These are phyloP conservation scores for Leptopilina syphax DNA, from an alignment of 2,888 invertebrate species.

Conservation along the genomic window DNA sequence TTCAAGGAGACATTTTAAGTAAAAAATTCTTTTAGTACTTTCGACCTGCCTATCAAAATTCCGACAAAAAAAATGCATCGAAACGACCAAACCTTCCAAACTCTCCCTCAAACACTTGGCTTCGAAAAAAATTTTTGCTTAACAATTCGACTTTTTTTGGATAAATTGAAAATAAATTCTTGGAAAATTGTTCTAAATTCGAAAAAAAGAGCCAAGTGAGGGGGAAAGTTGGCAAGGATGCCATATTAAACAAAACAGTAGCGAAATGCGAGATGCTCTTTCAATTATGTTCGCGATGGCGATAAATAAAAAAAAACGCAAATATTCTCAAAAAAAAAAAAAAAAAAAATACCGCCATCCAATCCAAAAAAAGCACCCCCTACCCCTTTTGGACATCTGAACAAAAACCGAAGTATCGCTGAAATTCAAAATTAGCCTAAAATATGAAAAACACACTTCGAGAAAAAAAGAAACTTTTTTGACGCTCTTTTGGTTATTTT, in stretches of 20 bases:
- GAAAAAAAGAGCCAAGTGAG: slow-evolving; percentile 5
- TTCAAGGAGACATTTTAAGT: slow-evolving; percentile 1
- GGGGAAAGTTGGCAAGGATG: background rate
- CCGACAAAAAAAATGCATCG: slow-evolving; percentile 32
- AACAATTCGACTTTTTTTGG: background rate
- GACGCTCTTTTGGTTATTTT: slow-evolving; percentile 16
- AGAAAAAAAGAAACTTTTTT: background rate
- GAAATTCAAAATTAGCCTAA: slow-evolving; percentile 34
- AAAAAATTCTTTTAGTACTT: slow-evolving; percentile 33
- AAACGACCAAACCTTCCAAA: slow-evolving; percentile 20
- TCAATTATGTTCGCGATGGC: slow-evolving; percentile 31
- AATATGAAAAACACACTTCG: background rate
- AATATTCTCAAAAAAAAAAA: background rate
- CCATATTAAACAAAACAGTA: slow-evolving; percentile 30
- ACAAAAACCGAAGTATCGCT: slow-evolving; percentile 34
- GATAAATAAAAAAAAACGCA: background rate
- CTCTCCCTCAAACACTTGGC: slow-evolving; percentile 17
- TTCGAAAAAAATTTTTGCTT: background rate
- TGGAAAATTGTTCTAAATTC: background rate
- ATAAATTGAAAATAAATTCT: background rate
- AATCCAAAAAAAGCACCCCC: slow-evolving; percentile 33
- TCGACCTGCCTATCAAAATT: slow-evolving; percentile 36
- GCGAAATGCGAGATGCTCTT: slow-evolving; percentile 40
- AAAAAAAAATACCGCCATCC: slow-evolving; percentile 2
- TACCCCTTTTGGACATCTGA: slow-evolving; percentile 39